Evolutionary conservation across 1,140 invertebrate genomes (phyloP), one percentile per base, ranked within the genome.

Genomic region (Harpegnathos saltator): DNA sequence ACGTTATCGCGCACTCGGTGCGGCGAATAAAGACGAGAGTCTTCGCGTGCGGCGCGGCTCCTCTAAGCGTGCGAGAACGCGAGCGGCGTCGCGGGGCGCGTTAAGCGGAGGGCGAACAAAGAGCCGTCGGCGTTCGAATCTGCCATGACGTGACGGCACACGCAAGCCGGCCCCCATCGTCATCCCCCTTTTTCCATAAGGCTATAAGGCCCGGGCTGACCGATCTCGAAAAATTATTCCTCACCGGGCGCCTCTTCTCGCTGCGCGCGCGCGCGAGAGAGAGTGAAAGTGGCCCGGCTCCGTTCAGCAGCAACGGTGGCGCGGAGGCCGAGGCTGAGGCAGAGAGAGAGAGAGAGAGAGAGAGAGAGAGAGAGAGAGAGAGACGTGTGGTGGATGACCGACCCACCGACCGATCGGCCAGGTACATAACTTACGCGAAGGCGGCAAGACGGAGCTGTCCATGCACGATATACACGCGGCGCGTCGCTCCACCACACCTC

Each of bases 401-500:
- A 33, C 48, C 38, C 72, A 24, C 59, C 59, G 71, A 44, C 29
- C 68, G 66, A 84, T 26, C 86, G 77, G 85, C 48, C 84, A 66
- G 63, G 24, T 78, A 65, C 88, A 90, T 91, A 90, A 91, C 85
- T 90, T 85, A 90, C 66, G 89, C 15, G 90, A 87, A 90, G 89
- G 88, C 90, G 90, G 83, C 78, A 80, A 84, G 75, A 82, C 83
- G 75, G 15, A 59, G 78, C 73, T 87, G 85, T 86, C 82, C 85
- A 69, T 89, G 85, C 68, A 61, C 87, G 87, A 87, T 85, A 62
- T 88, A 88, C 77, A 82, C 77, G 71, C 66, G 59, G 68, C 85
- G 84, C 69, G 83, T 85, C 71, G 82, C 83, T 85, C 87, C 91
- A 90, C 86, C 91, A 89, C 91, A 89, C 90, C 90, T 91, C 85